Evolutionary conservation across 2,888 invertebrate genomes (phyloP), one percentile per base, ranked within the genome.

Genomic region (Arctia plantaginis): DNA sequence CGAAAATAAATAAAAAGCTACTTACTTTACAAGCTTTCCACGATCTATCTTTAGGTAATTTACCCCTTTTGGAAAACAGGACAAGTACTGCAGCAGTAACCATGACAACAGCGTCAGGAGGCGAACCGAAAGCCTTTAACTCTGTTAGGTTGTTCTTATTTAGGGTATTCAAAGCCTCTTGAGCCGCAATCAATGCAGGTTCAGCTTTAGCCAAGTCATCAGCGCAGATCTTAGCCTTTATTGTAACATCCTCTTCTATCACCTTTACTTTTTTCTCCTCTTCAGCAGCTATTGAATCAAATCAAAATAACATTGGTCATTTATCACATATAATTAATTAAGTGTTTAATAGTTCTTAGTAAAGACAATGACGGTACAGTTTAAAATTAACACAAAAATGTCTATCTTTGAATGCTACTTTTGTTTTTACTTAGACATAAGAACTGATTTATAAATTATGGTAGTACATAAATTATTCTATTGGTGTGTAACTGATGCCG

Each of bases 91-190:
- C 99, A 1, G 98, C 97, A 15, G 97, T 97, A 0, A 99, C 99
- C 85, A 97, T 98, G 0, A 98, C 97, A 0, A 99, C 99, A 72
- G 98, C 98, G 65, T 97, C 97, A 0, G 99, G 98, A 8, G 99
- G 99, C 8, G 98, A 97, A 0, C 98, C 98, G 91, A 99, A 99
- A 0, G 99, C 98, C 90, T 99, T 99, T 89, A 99, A 93, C 93
- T 99, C 99, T 0, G 99, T 99, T 81, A 99, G 93, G 91, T 99
- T 99, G 88, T 97, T 98, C 95, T 99, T 99, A 89, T 99, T 99
- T 39, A 99, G 93, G 0, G 99, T 99, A 89, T 99, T 98, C 70
- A 99, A 93, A 15, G 99, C 99, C 85, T 98, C 98, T 89, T 98
- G 98, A 0, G 99, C 99, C 20, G 99, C 99, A 33, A 97, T 89